Percentiles rank a stretch among this genome's conserved stretches.
phyloP scores from a whole-genome alignment of 2,797 vertebrate genomes.

The Cetoscarus ocellatus region DNA sequence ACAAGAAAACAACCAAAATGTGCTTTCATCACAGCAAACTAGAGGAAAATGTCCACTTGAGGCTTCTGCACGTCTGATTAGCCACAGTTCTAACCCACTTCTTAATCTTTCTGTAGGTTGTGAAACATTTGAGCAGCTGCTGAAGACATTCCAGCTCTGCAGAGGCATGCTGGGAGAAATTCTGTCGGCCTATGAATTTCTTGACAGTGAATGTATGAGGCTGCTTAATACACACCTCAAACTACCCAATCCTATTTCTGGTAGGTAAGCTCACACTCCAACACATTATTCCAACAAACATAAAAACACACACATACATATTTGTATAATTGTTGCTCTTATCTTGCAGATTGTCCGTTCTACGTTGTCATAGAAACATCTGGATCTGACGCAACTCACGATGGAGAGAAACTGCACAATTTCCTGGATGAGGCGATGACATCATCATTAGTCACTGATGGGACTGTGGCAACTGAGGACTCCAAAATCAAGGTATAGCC shows the following conservation, averaged over 20 bases:
- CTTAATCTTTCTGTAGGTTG: conserved; percentile 83
- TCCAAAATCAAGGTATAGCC: conserved; percentile 88
- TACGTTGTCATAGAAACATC: conserved; percentile 96
- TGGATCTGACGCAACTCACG: conserved; percentile 88
- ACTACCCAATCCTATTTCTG: conserved; percentile 89
- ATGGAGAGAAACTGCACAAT: conserved; percentile 90
- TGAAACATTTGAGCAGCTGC: conserved; percentile 88
- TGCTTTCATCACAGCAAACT: too few species aligned
- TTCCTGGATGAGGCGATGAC: conserved; percentile 89
- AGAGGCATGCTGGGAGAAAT: conserved; percentile 93
- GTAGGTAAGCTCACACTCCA: conserved; percentile 72
- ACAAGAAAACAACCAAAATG: too few species aligned
- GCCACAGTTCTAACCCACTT: too few species aligned
- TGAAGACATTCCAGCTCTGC: conserved; percentile 90
- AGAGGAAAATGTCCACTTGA: too few species aligned
- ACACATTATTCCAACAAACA: not conserved
- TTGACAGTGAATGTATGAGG: conserved; percentile 93
- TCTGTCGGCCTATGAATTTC: conserved; percentile 95
- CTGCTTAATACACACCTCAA: conserved; percentile 89
- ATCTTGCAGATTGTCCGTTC: conserved; percentile 89
- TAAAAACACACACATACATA: not conserved
- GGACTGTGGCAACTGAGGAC: conserved; percentile 90
- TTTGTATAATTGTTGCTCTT: not conserved
- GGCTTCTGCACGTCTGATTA: too few species aligned
- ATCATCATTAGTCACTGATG: conserved; percentile 87